Evolutionary conservation across 2,888 invertebrate genomes (phyloP), one percentile per base, ranked within the genome.

Genomic region (Syritta pipiens): DNA sequence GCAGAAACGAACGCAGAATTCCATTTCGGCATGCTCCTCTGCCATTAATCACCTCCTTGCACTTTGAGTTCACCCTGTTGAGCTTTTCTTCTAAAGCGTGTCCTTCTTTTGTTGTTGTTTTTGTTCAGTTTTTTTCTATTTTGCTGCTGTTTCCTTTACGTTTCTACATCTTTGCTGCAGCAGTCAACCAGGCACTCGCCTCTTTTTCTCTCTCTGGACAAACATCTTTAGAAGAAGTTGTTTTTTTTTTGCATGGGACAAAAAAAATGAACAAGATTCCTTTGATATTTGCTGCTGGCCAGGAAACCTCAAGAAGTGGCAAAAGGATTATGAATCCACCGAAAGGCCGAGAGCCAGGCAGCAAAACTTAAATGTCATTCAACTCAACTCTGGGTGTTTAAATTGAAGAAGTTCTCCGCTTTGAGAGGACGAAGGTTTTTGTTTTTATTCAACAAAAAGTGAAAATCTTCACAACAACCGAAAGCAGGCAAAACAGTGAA

Each of bases 31-130:
- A 44, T 44, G 44, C 24, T 30, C 20, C 12, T 20, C 12, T 26
- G 10, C 30, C 57, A 57, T 57, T 57, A 28, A 57, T 57, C 57
- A 44, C 44, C 30, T 30, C 30, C 44, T 44, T 57, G 42, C 57
- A 57, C 57, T 42, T 57, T 57, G 9, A 9, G 30, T 57, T 30
- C 22, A 30, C 42, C n/a, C 57, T 30, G 14, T 44, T 44, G 30
- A 28, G 28, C 57, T 32, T 14, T 7, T 12, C 24, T 24, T 24
- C 44, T 24, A n/a, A n/a, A n/a, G n/a, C n/a, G n/a, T n/a, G n/a
- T n/a, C n/a, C n/a, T 44, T 12, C 22, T 24, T 9, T 44, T 10
- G 22, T 24, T 44, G n/a, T 10, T 24, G 10, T 44, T 22, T n/a
- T n/a, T n/a, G n/a, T n/a, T n/a, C n/a, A n/a, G n/a, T n/a, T n/a